Base-by-base conservation (phyloP, 2,888 invertebrate genomes). In the Hydrotaea diabolus region DNA sequence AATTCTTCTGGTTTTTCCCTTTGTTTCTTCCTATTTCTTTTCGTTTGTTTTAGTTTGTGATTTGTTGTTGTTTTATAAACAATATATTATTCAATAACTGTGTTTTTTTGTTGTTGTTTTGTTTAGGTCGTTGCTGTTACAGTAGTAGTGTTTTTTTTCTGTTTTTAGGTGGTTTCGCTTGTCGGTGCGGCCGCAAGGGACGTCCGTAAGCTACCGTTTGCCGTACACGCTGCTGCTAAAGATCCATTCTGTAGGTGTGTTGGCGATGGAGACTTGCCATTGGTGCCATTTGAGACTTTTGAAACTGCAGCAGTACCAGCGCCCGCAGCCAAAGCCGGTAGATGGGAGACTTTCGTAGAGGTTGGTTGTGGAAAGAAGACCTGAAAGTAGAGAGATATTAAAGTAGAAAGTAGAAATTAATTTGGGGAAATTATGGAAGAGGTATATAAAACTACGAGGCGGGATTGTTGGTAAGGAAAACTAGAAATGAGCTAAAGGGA, bases 281-380 rank as follows among this genome's bases (percentile, higher is more conserved):
- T 81, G 21, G 13, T 11, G 39, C 39, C 49, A 19, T 76, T 62
- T 9, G 36, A 23, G 9, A 55, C 19, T n/a, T 73, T 64, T 49
- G 15, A 53, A 26, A 49, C 71, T 36, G 36, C 72, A 39, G 59
- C 43, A n/a, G 31, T 31, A 7, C 7, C 31, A 2, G 31, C 7
- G 31, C 2, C 31, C 21, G 62, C 73, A 66, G n/a, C 53, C 19
- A 26, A 39, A 46, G 26, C n/a, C 43, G 21, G 9, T 53, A 62
- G 19, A 43, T 76, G 49, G 5, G 66, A 13, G 13, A 75, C 69
- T 64, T 79, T 80, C 77, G 59, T 74, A 21, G 69, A 49, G 11
- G 64, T n/a, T 74, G 78, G 80, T n/a, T 81, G 15, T 15, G 86
- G 86, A 53, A 83, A 84, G 11, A 89, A 88, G 0, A 89, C 89